Conservation (phyloP, 2,888 invertebrate species). For the Spicauda simplicius region DNA sequence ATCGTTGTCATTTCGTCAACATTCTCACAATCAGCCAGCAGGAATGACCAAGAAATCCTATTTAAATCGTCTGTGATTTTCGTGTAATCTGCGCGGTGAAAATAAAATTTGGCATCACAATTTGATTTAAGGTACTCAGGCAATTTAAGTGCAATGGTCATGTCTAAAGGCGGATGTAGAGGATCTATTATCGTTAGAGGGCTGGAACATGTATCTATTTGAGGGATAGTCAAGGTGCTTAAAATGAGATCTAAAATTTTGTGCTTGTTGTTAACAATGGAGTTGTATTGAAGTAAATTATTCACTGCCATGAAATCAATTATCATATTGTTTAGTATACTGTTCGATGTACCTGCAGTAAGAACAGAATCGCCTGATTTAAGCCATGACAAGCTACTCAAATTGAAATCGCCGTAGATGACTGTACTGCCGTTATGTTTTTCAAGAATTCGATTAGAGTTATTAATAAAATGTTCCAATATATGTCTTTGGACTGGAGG, state of each 20-base stretch:
- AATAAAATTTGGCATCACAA: slow-evolving; percentile 3
- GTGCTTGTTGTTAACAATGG: slow-evolving; percentile 11
- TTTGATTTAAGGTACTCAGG: neutral
- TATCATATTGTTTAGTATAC: slow-evolving; percentile 17
- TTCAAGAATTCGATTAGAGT: slow-evolving; percentile 25
- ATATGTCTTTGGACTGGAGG: slow-evolving; percentile 30
- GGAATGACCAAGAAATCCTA: neutral
- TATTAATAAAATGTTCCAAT: slow-evolving; percentile 22
- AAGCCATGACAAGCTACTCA: slow-evolving; percentile 23
- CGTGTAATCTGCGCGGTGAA: slow-evolving; percentile 36
- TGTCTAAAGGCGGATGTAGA: slow-evolving; percentile 25
- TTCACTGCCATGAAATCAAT: slow-evolving; percentile 29
- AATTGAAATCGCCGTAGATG: slow-evolving; percentile 29
- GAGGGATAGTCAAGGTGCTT: neutral
- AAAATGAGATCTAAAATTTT: slow-evolving; percentile 25
- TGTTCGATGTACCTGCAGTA: neutral
- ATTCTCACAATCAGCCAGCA: neutral
- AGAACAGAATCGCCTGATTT: neutral
- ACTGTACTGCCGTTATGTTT: slow-evolving; percentile 1
- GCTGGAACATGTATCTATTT: neutral
- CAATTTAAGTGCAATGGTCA: neutral
- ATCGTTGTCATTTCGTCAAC: slow-evolving; percentile 4
- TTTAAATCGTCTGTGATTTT: neutral
- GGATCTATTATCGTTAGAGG: slow-evolving; percentile 18
- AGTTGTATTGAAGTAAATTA: slow-evolving; percentile 16